A percentile compares a stretch with the other conserved stretches of the same genome.
These are phyloP conservation scores for Trochalopteron elliotii DNA, from an alignment of 2,113 vertebrate species.

Conservation along the genomic window DNA sequence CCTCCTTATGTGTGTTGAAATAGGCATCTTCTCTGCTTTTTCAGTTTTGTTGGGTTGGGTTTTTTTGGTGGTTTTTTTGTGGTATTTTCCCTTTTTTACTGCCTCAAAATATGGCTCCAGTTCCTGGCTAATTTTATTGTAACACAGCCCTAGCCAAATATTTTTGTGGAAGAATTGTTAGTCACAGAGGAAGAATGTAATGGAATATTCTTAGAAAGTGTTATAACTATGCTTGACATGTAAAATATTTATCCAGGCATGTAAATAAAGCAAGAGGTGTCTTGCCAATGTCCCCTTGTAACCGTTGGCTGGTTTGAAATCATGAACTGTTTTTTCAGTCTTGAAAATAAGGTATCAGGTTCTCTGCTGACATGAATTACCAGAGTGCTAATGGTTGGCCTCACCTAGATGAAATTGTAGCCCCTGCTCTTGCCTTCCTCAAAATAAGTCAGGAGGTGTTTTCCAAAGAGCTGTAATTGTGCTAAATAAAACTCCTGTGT, in stretches of 20 bases:
- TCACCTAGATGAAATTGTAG: not conserved
- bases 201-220: conserved; percentile 58
- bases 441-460: conserved; percentile 26
- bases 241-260: not conserved
- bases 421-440: not conserved
- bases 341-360: not conserved
- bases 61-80: not conserved
- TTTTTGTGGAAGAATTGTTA: not conserved
- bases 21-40: not conserved
- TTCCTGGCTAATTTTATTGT: conserved; percentile 1
- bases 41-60: not conserved
- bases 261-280: conserved; percentile 4
- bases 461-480: not conserved
- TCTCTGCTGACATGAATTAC: not conserved
- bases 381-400: not conserved
- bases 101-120: not conserved
- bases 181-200: not conserved
- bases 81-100: not conserved
- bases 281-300: not conserved
- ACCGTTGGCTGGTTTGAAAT: not conserved
- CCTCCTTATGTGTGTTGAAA: not conserved
- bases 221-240: not conserved
- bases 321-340: conserved; percentile 11
- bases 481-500: not conserved
- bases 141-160: not conserved